Evolutionary conservation across 2,888 invertebrate species (phyloP).

Genomic region (Conops quadrifasciatus): DNA sequence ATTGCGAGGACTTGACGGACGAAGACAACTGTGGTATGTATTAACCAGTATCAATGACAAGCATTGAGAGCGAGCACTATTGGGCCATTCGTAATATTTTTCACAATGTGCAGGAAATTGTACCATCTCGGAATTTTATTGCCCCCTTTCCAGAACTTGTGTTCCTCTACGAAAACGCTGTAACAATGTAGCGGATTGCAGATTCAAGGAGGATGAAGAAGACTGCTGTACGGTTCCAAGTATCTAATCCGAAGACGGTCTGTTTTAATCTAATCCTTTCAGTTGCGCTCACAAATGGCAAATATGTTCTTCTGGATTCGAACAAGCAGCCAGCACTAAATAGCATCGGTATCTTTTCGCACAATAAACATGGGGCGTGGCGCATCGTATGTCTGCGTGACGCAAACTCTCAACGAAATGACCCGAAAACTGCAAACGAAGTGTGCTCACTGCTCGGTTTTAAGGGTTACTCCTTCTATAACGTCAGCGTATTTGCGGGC

Average conservation of each 20-base stretch:
- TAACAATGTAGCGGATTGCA: slow-evolving; percentile 73
- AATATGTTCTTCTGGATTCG: slow-evolving; percentile 69
- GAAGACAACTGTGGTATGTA: slow-evolving; percentile 75
- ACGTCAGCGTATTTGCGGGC: slow-evolving; percentile 49
- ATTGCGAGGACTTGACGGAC: slow-evolving; percentile 80
- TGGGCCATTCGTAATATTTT: background rate
- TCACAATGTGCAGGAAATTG: slow-evolving; percentile 68
- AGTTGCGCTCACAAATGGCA: slow-evolving; percentile 77
- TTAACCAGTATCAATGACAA: background rate
- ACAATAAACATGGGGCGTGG: slow-evolving; percentile 73
- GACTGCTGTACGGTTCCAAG: slow-evolving; percentile 74
- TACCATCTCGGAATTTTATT: slow-evolving; percentile 70
- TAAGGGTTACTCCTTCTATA: slow-evolving; percentile 56
- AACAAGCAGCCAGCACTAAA: slow-evolving; percentile 71
- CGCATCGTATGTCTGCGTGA: slow-evolving; percentile 71
- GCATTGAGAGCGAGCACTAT: too few species aligned
- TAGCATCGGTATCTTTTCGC: slow-evolving; percentile 72
- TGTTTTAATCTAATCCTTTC: slow-evolving; percentile 20
- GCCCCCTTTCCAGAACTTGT: slow-evolving; percentile 73
- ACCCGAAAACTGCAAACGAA: slow-evolving; percentile 66
- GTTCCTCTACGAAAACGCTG: slow-evolving; percentile 71
- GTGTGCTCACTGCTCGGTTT: slow-evolving; percentile 77
- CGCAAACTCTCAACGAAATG: slow-evolving; percentile 48
- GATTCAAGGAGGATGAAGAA: slow-evolving; percentile 77
- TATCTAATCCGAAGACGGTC: background rate